Evolutionary conservation across 1,140 invertebrate genomes (phyloP), one percentile per base, ranked within the genome.

Genomic region (Aleiodes sp.): DNA sequence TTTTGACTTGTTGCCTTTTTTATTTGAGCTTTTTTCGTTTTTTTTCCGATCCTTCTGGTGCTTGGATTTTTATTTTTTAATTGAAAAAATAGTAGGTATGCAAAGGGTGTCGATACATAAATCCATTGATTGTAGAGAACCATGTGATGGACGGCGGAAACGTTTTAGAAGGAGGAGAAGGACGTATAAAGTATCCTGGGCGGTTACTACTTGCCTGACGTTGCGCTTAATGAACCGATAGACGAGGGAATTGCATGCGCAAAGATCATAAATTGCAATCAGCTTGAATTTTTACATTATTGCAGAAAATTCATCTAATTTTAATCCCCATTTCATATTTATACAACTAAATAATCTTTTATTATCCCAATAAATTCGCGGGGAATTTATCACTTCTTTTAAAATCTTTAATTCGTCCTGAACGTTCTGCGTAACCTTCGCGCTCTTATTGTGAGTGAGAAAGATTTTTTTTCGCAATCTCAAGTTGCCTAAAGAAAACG

Each of bases 181-280:
- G 16, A 66, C 2, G 31, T 66, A 37, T 66, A 57, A 59, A 66
- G 28, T 57, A 8, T 66, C 35, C 57, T 59, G 26, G 31, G 35
- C 9, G 60, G 62, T n/a, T n/a, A n/a, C n/a, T n/a, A n/a, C n/a
- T n/a, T n/a, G n/a, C n/a, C n/a, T n/a, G n/a, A n/a, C n/a, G 33
- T 26, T 52, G 14, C 24, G 12, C 60, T 72, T 78, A 81, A 80
- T 77, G 76, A 81, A 79, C 75, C 72, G 72, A 78, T 78, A 73
- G 70, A 68, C 77, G 76, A 73, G 73, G 74, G 71, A 77, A 78
- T 77, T 73, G 65, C 41, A 66, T 39, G 66, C 62, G 43, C 4
- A 41, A 10, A 59, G 59, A 33, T 73, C 76, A 80, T 81, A 81
- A 81, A 81, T 81, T 72, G 78, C 72, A 80, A 80, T 81, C 75